These are phyloP conservation scores for Conomelus anceps DNA, from an alignment of 2,888 invertebrate species.

Conservation along the genomic window DNA sequence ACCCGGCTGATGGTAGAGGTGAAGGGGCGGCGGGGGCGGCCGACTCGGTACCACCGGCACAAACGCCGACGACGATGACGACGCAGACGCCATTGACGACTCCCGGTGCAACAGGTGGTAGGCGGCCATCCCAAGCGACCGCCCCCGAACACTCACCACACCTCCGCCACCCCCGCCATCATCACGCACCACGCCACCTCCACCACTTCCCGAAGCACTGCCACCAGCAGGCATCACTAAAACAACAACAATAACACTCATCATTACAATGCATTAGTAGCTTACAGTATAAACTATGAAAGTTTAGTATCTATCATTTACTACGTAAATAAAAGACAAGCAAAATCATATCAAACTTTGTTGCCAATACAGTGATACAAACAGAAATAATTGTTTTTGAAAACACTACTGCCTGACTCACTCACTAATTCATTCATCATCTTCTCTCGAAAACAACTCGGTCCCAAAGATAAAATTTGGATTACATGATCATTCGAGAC, in stretches of 20 bases:
- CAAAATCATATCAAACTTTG: too few relatives aligned
- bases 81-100: conserved; percentile 24
- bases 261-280: too few relatives aligned
- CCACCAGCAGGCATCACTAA: neutral
- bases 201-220: conserved; percentile 14
- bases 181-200: conserved; percentile 12
- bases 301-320: too few relatives aligned
- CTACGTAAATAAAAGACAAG: too few relatives aligned
- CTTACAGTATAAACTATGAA: too few relatives aligned
- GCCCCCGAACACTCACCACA: conserved; percentile 47
- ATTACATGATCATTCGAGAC: too few relatives aligned
- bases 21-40: conserved; percentile 61
- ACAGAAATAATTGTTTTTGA: too few relatives aligned
- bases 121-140: conserved; percentile 49
- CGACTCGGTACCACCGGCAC: conserved; percentile 80
- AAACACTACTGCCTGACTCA: too few relatives aligned
- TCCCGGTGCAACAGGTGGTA: conserved; percentile 41
- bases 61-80: conserved; percentile 64
- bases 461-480: too few relatives aligned
- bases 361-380: too few relatives aligned
- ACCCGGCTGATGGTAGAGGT: conserved; percentile 28
- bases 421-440: too few relatives aligned
- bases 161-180: conserved; percentile 38
- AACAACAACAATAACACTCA: neutral
- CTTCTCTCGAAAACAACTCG: too few relatives aligned